Conservation (phyloP, 2,888 invertebrate genomes). For the Cantharis rufa region DNA sequence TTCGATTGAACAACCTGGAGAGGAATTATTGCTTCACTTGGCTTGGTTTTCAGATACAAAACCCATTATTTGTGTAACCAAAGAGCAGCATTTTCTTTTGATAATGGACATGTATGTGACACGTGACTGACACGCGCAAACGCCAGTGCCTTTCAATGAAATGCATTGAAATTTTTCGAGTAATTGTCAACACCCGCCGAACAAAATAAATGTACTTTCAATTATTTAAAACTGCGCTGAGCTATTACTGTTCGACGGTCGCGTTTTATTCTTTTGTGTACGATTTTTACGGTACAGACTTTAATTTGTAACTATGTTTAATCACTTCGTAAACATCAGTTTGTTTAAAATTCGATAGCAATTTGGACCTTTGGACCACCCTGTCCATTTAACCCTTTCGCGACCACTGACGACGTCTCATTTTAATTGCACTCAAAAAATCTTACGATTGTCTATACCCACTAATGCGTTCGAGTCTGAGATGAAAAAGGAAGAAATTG, state of each 20-base stretch:
- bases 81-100: constrained; percentile 23
- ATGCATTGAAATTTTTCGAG: constrained; percentile 17
- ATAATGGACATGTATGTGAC: constrained; percentile 18
- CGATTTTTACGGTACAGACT: constrained; percentile 43
- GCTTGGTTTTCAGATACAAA: constrained; percentile 15
- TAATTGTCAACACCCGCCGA: constrained; percentile 29
- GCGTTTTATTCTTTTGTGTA: neutral
- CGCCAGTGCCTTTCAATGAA: constrained; percentile 15
- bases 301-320: constrained; percentile 34
- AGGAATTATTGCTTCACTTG: neutral
- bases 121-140: constrained; percentile 23
- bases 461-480: neutral
- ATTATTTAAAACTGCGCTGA: constrained; percentile 15
- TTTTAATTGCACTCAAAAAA: neutral
- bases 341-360: too few species aligned
- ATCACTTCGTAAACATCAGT: neutral
- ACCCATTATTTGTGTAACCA: constrained; percentile 28
- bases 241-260: constrained; percentile 22
- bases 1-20: neutral
- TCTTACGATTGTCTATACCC: neutral
- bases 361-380: neutral
- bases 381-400: neutral
- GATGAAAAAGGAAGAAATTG: neutral
- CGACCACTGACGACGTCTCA: neutral
- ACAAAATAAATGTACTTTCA: constrained; percentile 13